These are phyloP conservation scores for Petrolisthes manimaculis DNA, from an alignment of 2,888 invertebrate genomes.

Conservation along the genomic window DNA sequence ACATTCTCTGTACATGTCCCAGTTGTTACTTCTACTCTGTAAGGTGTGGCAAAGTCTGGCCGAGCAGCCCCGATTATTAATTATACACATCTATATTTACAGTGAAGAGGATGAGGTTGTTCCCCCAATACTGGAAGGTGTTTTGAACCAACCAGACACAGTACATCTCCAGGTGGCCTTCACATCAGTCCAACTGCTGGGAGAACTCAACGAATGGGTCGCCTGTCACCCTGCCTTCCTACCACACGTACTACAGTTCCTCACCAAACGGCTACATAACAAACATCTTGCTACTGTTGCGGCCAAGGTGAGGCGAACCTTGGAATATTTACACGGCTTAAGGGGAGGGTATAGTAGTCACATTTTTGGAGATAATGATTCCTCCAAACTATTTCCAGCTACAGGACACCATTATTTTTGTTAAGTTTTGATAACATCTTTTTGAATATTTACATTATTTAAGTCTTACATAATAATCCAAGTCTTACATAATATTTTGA, in stretches of 20 bases:
- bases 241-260: slow-evolving; percentile 64
- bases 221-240: slow-evolving; percentile 79
- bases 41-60: background rate
- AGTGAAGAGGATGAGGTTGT: slow-evolving; percentile 88
- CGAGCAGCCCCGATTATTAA: background rate
- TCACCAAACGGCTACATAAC: slow-evolving; percentile 61
- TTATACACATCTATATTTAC: background rate
- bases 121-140: slow-evolving; percentile 92
- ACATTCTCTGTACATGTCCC: no score
- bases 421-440: no score
- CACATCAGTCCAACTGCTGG: slow-evolving; percentile 87
- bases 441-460: no score
- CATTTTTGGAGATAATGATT: no score
- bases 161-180: slow-evolving; percentile 89
- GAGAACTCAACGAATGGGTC: slow-evolving; percentile 96
- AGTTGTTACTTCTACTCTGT: no score
- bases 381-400: no score
- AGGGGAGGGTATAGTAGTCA: no score
- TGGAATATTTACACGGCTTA: no score
- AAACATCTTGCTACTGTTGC: slow-evolving; percentile 61
- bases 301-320: slow-evolving; percentile 47
- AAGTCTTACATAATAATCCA: no score
- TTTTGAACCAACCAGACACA: slow-evolving; percentile 83
- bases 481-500: no score
- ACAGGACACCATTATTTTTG: no score